Evolutionary conservation across 2,113 vertebrate genomes (phyloP), one percentile per base, ranked within the genome.

Genomic region (Thryonomys swinderianus): DNA sequence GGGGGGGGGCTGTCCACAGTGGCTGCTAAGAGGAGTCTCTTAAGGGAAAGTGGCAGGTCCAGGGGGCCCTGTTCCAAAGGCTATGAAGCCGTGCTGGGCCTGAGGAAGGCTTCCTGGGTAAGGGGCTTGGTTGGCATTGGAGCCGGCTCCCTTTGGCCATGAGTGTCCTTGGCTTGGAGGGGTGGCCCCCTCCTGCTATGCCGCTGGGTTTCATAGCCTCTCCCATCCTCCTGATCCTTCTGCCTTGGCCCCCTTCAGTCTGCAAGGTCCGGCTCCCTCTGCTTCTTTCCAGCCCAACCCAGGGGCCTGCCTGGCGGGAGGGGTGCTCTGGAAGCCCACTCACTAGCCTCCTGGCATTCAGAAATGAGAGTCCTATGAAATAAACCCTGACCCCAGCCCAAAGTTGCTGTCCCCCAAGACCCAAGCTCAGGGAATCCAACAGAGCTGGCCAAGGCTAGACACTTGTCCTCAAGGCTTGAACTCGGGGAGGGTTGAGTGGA

Each of bases 81-180:
- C 69, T 25, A 62, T 0, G 66, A 11, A 20, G 40, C 42, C 51
- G 79, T 27, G n/a, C 69, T 0, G 57, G 13, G 53, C 40, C 32
- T 0, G 1, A 42, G 20, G 10, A 48, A 30, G 57, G 6, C 1
- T 30, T 30, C 37, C 59, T 42, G 30, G 57, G 18, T 1, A 1
- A 84, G 2, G 4, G 8, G 2, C 42, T 27, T 57, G 42, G 34
- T 48, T 13, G 16, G 7, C 18, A 16, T 71, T 0, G 0, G 18
- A 1, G 32, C 2, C 45, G 62, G 17, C 53, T 27, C 23, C 32
- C 45, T 3, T 37, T 37, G 40, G 40, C 53, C 21, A 17, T 17
- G 21, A 23, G 30, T 7, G 7, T 32, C 4, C 48, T 20, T 12
- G 34, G 64, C 25, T 42, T 57, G 32, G 45, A 1, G 3, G 85